phyloP scores from a whole-genome alignment of 2,888 invertebrate species.

The Lasioglossum pauxillum region DNA sequence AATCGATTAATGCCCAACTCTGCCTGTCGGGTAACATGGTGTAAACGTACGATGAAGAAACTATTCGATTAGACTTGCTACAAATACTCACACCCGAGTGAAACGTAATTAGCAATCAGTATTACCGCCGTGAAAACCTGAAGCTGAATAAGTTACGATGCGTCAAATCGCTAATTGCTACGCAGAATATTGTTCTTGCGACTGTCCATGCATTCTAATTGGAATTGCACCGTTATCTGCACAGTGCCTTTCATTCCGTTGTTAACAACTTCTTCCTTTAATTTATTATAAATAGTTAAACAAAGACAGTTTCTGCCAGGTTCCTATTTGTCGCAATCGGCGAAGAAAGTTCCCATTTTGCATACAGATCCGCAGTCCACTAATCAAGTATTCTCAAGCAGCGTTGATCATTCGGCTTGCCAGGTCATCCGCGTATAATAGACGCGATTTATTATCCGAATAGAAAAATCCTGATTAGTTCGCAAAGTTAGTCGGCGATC shows the following conservation, averaged over 20 bases:
- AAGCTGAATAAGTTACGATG: conserved; percentile 65
- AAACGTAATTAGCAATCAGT: conserved; percentile 47
- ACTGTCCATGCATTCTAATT: conserved; percentile 58
- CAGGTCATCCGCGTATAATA: neutral
- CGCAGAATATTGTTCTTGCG: conserved; percentile 56
- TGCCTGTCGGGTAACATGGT: neutral
- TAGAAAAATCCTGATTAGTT: conserved; percentile 6
- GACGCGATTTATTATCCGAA: neutral
- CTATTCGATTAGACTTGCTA: conserved; percentile 63
- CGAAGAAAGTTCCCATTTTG: neutral
- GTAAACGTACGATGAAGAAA: conserved; percentile 63
- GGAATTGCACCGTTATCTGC: conserved; percentile 38
- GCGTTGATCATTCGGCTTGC: neutral
- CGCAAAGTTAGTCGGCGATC: neutral
- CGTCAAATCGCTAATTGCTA: conserved; percentile 69
- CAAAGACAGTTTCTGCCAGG: neutral
- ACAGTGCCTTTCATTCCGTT: neutral
- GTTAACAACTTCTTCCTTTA: neutral
- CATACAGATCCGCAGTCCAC: neutral
- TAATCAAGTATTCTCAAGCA: neutral
- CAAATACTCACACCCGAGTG: conserved; percentile 55
- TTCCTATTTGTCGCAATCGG: neutral
- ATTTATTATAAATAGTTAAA: neutral
- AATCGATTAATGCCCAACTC: no score
- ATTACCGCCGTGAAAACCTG: conserved; percentile 60